Evolutionary conservation across 2,113 vertebrate species (phyloP).

Genomic region (Speoplatyrhinus poulsoni): DNA sequence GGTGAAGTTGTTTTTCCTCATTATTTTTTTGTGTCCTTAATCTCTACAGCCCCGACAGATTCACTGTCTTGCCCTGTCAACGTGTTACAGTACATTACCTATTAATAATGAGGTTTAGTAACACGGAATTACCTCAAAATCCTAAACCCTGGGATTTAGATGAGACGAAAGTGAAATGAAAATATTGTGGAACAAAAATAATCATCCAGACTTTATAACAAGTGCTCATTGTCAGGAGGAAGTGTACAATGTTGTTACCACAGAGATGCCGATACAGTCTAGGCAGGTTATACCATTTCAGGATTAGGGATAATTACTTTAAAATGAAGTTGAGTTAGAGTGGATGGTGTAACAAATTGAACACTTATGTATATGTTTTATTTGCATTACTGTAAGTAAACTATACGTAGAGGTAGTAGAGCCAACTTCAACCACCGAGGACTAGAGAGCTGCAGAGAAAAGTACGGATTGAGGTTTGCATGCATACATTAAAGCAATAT

Average conservation of each 20-base stretch:
- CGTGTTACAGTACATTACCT: slow-evolving; percentile 22
- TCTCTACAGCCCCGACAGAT: slow-evolving; percentile 60
- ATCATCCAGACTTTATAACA: slow-evolving; percentile 59
- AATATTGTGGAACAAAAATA: slow-evolving; percentile 48
- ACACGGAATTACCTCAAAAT: slow-evolving; percentile 37
- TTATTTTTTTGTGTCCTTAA: slow-evolving; percentile 50
- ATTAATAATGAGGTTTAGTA: neutral
- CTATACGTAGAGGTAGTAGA: neutral
- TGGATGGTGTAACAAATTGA: too few relatives aligned
- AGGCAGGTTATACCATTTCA: neutral
- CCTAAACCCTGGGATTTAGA: slow-evolving; percentile 44
- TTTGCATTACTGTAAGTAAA: too few relatives aligned
- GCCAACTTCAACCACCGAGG: neutral
- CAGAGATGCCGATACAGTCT: neutral
- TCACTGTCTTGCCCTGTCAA: slow-evolving; percentile 31
- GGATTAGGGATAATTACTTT: neutral
- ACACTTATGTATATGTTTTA: neutral
- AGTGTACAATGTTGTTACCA: neutral
- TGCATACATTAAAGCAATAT: neutral
- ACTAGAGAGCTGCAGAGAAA: neutral
- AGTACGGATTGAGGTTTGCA: neutral
- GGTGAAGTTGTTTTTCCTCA: slow-evolving; percentile 5
- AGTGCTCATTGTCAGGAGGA: slow-evolving; percentile 12
- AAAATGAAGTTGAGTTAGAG: too few relatives aligned
- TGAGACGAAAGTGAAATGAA: slow-evolving; percentile 37